Base-by-base conservation (phyloP, 2,113 vertebrate genomes). In the Mesoclemmys tuberculata region DNA sequence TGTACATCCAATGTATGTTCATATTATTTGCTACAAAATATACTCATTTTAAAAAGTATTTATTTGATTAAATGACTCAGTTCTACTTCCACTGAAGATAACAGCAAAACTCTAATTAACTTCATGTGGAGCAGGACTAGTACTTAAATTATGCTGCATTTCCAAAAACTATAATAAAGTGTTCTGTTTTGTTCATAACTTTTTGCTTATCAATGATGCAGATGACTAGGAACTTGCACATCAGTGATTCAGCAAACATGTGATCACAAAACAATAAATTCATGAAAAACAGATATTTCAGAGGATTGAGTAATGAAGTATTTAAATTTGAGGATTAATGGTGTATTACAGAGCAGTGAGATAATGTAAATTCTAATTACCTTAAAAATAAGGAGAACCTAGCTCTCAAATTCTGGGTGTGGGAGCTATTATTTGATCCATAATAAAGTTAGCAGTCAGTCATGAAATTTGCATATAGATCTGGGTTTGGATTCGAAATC, bases 51-150 rank as follows among this genome's bases (percentile, higher is more conserved):
- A 12, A 75, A 58, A 75, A 13, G 2, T 2, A 85, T 13, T 51
- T 81, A 68, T 90, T 85, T 71, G 89, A 68, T 75, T 89, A 84
- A 80, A 80, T 84, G 2, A 61, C 2, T 89, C 85, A 52, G 87
- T 81, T 26, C 7, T 75, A 21, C 29, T 85, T 5, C 6, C 58
- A 89, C 0, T 0, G 4, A 92, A 85, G 4, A 75, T 8, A 93
- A 77, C 31, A 6, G 2, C 5, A 81, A 87, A 87, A 3, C 5
- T 87, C 8, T 91, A 31, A 35, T 24, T 84, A 7, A 5, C n/a
- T 55, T 71, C 29, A 56, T 5, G 79, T 71, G 3, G 49, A 92
- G 6, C 41, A 90, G 51, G 35, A 41, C 10, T 89, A 78, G 11
- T 41, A 75, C 41, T 38, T 46, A 75, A 44, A 91, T 46, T 35